Conservation (phyloP, 2,797 vertebrate species). For the Ficedula albicollis region DNA sequence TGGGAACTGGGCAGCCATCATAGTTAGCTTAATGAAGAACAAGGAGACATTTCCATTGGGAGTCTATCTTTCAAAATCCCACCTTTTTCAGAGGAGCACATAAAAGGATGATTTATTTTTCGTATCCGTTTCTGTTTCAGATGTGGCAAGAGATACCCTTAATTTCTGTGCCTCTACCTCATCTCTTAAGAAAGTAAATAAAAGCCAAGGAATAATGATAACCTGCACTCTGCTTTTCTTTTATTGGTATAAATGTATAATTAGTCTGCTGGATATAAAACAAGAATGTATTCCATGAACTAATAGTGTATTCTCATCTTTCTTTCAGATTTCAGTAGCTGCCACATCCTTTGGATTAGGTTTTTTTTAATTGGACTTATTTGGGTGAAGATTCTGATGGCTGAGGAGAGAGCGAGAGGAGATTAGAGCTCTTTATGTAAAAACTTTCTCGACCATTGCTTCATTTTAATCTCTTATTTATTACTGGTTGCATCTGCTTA, state of each 20-base stretch:
- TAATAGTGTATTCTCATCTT: not conserved
- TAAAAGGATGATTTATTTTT: not conserved
- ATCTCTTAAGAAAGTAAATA: not conserved
- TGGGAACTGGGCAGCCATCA: rapidly evolving
- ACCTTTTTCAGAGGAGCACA: not conserved
- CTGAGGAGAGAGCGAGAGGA: not conserved
- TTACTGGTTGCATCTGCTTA: slow-evolving; percentile 40
- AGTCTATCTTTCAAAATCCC: not conserved
- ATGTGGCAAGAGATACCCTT: not conserved
- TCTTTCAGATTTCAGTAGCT: not conserved
- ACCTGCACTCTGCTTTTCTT: not conserved
- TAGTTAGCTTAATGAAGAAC: not conserved
- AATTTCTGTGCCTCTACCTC: not conserved
- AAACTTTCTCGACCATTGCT: not conserved
- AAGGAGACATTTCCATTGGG: not conserved
- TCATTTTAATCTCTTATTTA: slow-evolving; percentile 51
- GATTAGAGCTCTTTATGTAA: slow-evolving; percentile 12
- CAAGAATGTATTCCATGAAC: not conserved
- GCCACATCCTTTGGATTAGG: not conserved
- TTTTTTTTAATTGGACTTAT: not conserved
- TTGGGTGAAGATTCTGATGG: not conserved
- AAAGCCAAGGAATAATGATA: not conserved
- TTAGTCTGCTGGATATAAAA: not conserved
- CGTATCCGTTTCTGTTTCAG: not conserved
- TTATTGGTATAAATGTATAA: not conserved